Conservation (phyloP, 2,113 vertebrate species). For the Sander vitreus region DNA sequence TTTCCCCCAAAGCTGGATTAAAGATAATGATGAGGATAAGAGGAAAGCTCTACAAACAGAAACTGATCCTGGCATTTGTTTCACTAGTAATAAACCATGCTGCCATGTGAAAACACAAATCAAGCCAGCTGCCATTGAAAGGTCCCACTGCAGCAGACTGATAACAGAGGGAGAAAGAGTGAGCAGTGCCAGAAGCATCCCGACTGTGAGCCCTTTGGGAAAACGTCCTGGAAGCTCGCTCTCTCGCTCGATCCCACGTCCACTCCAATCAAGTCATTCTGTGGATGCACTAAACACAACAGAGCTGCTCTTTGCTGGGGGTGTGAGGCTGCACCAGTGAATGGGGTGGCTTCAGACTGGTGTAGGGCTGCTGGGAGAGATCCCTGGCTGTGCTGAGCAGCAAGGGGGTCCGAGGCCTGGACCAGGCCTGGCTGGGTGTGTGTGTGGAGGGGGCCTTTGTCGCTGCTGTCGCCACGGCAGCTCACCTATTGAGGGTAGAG, state of each 20-base stretch:
- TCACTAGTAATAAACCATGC: slow-evolving; percentile 23
- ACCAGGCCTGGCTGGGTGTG: slow-evolving; percentile 22
- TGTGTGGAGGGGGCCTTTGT: slow-evolving; percentile 57
- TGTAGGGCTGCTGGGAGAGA: slow-evolving; percentile 35
- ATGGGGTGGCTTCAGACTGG: not conserved
- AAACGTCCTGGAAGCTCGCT: slow-evolving; percentile 6
- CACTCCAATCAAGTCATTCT: slow-evolving; percentile 39
- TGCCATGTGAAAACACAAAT: slow-evolving; percentile 34
- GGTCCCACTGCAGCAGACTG: slow-evolving; percentile 29
- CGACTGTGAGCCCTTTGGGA: slow-evolving; percentile 36
- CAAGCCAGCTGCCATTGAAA: slow-evolving; percentile 6
- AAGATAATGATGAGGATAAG: not conserved
- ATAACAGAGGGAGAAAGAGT: slow-evolving; percentile 22
- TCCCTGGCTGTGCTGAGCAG: slow-evolving; percentile 49
- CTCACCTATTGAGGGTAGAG: slow-evolving; percentile 71
- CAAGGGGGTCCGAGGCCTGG: slow-evolving; percentile 55
- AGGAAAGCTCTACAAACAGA: not conserved
- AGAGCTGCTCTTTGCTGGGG: slow-evolving; percentile 41
- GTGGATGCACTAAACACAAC: slow-evolving; percentile 28
- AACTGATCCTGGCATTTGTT: not conserved
- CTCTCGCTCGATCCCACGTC: slow-evolving; percentile 48
- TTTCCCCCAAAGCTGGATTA: not conserved
- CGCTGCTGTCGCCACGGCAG: slow-evolving; percentile 57
- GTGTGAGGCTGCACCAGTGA: slow-evolving; percentile 34
- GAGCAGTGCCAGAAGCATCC: slow-evolving; percentile 37